Percentiles rank a stretch among this genome's conserved stretches.
phyloP scores from a whole-genome alignment of 2,797 vertebrate species.

The Xiphophorus birchmanni region DNA sequence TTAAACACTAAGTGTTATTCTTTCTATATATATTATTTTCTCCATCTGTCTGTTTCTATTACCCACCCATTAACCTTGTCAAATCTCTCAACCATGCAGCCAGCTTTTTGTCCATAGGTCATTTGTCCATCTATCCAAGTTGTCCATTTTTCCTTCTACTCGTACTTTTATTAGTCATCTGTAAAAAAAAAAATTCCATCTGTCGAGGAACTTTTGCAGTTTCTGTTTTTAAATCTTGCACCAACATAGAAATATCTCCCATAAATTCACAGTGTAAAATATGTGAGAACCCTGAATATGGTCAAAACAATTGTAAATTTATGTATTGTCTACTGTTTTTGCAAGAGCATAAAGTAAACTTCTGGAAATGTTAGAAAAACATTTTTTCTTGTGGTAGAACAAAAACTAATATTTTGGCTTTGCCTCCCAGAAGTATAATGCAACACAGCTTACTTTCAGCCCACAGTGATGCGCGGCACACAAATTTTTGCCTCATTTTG shows the following conservation, averaged over 20 bases:
- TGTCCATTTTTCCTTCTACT: not conserved
- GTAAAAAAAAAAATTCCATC: too few relatives aligned
- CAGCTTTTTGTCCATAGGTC: too few relatives aligned
- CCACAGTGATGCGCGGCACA: constrained; percentile 46
- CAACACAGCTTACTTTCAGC: constrained; percentile 48
- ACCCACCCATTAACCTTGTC: not conserved
- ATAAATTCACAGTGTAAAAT: constrained; percentile 18
- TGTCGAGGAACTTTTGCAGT: not conserved
- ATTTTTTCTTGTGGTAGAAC: not conserved
- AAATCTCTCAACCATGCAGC: too few relatives aligned
- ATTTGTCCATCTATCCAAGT: not conserved
- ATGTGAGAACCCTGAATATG: not conserved
- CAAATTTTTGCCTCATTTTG: constrained; percentile 25
- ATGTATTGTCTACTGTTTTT: not conserved
- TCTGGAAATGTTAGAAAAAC: not conserved
- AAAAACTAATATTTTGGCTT: constrained; percentile 68
- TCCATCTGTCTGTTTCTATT: not conserved
- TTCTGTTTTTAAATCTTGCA: not conserved
- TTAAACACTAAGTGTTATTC: not conserved
- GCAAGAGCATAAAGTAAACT: not conserved
- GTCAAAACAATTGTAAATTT: not conserved
- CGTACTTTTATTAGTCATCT: too few relatives aligned
- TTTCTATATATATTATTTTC: not conserved
- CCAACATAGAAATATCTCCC: constrained; percentile 12
- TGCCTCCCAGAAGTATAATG: constrained; percentile 54